Evolutionary conservation across 2,113 vertebrate genomes (phyloP).

Genomic region (Rhinoderma darwinii): DNA sequence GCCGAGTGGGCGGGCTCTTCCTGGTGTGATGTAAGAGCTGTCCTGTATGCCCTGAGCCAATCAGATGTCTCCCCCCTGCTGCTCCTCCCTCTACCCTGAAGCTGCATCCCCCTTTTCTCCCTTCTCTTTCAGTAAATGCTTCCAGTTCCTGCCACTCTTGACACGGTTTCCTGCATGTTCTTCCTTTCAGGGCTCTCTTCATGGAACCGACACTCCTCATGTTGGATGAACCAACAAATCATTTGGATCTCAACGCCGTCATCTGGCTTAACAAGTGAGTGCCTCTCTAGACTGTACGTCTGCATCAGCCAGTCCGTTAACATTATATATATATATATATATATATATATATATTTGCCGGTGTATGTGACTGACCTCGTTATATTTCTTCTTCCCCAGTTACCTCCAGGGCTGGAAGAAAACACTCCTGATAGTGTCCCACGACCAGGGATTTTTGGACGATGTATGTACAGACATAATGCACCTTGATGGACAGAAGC

Average conservation of each 20-base stretch:
- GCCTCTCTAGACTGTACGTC: not conserved
- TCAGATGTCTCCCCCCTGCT: no score
- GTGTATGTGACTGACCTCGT: not conserved
- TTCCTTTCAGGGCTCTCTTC: constrained; percentile 81
- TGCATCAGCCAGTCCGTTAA: not conserved
- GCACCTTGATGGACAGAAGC: constrained; percentile 86
- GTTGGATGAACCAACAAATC: constrained; percentile 94
- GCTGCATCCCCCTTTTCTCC: not conserved
- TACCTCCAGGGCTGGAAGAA: constrained; percentile 94
- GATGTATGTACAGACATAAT: constrained; percentile 92
- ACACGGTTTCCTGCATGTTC: not conserved
- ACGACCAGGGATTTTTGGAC: constrained; percentile 93
- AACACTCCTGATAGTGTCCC: constrained; percentile 89
- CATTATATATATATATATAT: no score
- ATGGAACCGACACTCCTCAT: constrained; percentile 92
- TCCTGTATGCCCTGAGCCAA: no score
- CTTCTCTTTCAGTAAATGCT: not conserved
- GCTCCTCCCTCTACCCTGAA: no score
- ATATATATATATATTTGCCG: not conserved
- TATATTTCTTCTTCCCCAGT: not conserved
- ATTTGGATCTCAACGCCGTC: constrained; percentile 92
- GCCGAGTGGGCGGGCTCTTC: no score
- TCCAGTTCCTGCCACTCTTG: no score
- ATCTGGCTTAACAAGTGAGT: constrained; percentile 95
- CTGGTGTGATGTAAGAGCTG: no score